Conservation (phyloP, 2,797 vertebrate species). For the Macropodus opercularis region DNA sequence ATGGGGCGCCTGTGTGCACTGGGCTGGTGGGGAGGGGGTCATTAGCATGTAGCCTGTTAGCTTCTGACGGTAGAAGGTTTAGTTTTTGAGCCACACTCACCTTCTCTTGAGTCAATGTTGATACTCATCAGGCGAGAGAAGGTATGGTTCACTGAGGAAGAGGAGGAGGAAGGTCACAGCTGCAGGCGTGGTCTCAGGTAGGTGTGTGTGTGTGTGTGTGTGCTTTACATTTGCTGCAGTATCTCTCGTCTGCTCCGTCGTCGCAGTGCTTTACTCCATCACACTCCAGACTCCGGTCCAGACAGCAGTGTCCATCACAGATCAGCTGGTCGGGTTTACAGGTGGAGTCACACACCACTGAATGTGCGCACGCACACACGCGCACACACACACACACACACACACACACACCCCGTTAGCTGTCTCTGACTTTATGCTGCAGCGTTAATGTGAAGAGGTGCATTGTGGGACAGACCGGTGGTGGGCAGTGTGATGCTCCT, state of each 20-base stretch:
- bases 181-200: background rate
- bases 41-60: conserved; percentile 20
- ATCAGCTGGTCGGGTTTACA: conserved; percentile 81
- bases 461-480: conserved; percentile 51
- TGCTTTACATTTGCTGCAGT: conserved; percentile 84
- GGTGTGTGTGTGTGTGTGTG: conserved; percentile 19
- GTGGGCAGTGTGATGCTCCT: background rate
- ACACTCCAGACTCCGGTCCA: conserved; percentile 87
- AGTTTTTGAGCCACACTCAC: conserved; percentile 41
- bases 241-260: conserved; percentile 83
- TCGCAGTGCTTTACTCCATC: conserved; percentile 85
- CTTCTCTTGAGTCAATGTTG: conserved; percentile 56
- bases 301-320: conserved; percentile 86
- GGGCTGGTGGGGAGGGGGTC: conserved; percentile 69
- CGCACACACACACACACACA: conserved; percentile 23
- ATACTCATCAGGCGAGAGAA: conserved; percentile 68
- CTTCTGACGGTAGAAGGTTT: background rate
- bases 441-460: conserved; percentile 11
- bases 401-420: conserved; percentile 13
- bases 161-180: conserved; percentile 9
- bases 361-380: conserved; percentile 18
- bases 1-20: conserved; percentile 85
- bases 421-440: background rate
- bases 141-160: conserved; percentile 65
- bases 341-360: conserved; percentile 70